A percentile compares a stretch with the other conserved stretches of the same genome.
Conservation (phyloP, 2,113 vertebrate genomes). For the Hippoglossus stenolepis region DNA sequence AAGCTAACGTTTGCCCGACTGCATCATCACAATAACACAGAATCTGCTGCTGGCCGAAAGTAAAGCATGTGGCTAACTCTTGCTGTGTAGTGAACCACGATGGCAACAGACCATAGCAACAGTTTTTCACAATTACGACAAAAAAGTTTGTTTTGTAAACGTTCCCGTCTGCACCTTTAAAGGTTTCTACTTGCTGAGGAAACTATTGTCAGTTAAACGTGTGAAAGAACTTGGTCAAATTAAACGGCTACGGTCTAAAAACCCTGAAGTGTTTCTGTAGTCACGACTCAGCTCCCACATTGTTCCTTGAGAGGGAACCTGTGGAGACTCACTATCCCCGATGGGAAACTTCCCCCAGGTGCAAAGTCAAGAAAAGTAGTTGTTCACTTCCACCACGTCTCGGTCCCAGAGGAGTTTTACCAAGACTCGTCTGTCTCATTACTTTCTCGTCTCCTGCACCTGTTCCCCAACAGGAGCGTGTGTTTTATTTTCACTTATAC, state of each 20-base stretch:
- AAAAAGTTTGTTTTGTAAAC: too few species aligned
- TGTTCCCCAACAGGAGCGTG: slow-evolving; percentile 14
- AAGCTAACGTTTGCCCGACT: too few species aligned
- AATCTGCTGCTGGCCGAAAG: too few species aligned
- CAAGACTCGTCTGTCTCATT: slow-evolving; percentile 23
- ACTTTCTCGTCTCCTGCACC: slow-evolving; percentile 25
- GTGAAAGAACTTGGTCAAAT: too few species aligned
- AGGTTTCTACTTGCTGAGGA: too few species aligned
- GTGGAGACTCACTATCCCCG: slow-evolving; percentile 25
- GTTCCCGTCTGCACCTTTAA: too few species aligned
- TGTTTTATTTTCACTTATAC: slow-evolving; percentile 32
- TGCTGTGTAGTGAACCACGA: too few species aligned
- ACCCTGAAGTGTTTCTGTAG: neutral
- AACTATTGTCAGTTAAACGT: too few species aligned
- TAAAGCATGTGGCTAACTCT: too few species aligned
- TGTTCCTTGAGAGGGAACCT: slow-evolving; percentile 30
- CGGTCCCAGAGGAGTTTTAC: slow-evolving; percentile 14
- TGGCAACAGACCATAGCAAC: too few species aligned
- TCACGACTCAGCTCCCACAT: slow-evolving; percentile 18
- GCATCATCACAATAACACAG: too few species aligned
- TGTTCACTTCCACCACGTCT: slow-evolving; percentile 44
- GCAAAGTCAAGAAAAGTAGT: slow-evolving; percentile 20
- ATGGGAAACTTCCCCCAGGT: slow-evolving; percentile 36
- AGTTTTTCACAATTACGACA: too few species aligned
- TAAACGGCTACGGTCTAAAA: neutral